These are phyloP conservation scores for Petrolisthes manimaculis DNA, from an alignment of 2,888 invertebrate genomes.

Conservation along the genomic window DNA sequence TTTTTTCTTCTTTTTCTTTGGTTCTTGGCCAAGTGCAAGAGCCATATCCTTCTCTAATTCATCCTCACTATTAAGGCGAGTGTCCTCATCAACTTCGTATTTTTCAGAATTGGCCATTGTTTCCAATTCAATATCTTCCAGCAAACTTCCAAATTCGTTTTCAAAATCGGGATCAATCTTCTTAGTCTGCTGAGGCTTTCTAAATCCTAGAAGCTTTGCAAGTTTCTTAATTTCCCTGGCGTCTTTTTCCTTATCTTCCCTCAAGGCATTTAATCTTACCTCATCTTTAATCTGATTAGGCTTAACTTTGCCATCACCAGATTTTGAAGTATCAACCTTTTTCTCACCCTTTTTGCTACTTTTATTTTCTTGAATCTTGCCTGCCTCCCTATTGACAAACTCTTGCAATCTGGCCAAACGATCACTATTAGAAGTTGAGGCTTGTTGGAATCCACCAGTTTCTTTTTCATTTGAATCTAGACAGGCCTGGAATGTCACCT, in stretches of 20 bases:
- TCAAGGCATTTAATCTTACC: slow-evolving; percentile 18
- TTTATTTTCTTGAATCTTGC: background rate
- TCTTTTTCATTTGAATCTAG: background rate
- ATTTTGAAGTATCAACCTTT: background rate
- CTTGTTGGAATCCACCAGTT: slow-evolving; percentile 10
- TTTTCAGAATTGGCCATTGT: slow-evolving; percentile 12
- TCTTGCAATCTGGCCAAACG: slow-evolving; percentile 46
- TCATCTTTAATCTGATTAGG: slow-evolving; percentile 39
- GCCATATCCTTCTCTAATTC: slow-evolving; percentile 38
- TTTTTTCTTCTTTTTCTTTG: slow-evolving; percentile 4
- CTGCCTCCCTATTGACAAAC: slow-evolving; percentile 43
- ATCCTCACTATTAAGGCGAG: slow-evolving; percentile 21
- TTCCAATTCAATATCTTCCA: slow-evolving; percentile 43
- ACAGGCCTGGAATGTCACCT: background rate
- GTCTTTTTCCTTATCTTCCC: slow-evolving; percentile 26
- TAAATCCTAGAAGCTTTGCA: slow-evolving; percentile 23
- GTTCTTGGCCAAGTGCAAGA: slow-evolving; percentile 19
- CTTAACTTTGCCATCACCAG: background rate
- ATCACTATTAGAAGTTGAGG: slow-evolving; percentile 14
- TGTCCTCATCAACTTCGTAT: slow-evolving; percentile 21
- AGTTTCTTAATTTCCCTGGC: slow-evolving; percentile 51
- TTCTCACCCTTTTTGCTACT: background rate
- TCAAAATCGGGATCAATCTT: slow-evolving; percentile 41
- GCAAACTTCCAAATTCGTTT: slow-evolving; percentile 45
- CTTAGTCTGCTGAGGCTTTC: slow-evolving; percentile 31